Evolutionary conservation across 2,888 invertebrate genomes (phyloP).

Genomic region (Oxytorus armatus): DNA sequence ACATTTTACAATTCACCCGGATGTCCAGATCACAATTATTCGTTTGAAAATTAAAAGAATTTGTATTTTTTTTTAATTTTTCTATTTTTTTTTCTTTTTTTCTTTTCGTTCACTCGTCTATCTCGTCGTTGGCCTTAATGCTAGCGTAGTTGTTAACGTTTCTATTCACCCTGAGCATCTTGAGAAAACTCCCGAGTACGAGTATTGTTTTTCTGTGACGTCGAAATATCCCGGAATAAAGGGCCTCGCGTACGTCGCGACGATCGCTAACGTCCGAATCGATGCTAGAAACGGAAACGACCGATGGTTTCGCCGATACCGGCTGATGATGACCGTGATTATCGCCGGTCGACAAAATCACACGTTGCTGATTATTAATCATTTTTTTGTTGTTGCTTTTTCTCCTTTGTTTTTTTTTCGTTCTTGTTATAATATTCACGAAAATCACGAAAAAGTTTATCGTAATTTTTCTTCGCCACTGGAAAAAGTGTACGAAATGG

Average conservation of each 20-base stretch:
- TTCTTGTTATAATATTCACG: no score
- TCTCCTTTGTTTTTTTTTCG: background rate
- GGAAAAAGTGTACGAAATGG: no score
- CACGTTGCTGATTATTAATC: conserved; percentile 82
- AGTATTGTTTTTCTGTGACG: conserved; percentile 83
- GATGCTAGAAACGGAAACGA: conserved; percentile 82
- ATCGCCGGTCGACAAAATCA: conserved; percentile 79
- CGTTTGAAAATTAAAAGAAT: background rate
- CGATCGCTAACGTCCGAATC: conserved; percentile 83
- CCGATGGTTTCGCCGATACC: conserved; percentile 81
- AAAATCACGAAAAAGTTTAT: no score
- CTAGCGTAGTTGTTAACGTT: conserved; percentile 84
- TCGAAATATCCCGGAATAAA: conserved; percentile 83
- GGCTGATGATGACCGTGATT: conserved; percentile 77
- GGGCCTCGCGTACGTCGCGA: conserved; percentile 82
- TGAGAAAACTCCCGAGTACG: conserved; percentile 83
- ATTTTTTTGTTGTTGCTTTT: conserved; percentile 73
- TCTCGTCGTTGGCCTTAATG: conserved; percentile 83
- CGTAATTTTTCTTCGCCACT: no score
- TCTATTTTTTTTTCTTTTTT: no score
- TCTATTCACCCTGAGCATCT: conserved; percentile 84
- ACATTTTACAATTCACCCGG: background rate
- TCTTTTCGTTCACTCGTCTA: conserved; percentile 81
- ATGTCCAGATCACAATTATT: no score
- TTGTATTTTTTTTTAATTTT: background rate